These are phyloP conservation scores for Pararge aegeria DNA, from an alignment of 1,140 invertebrate species.

Conservation along the genomic window DNA sequence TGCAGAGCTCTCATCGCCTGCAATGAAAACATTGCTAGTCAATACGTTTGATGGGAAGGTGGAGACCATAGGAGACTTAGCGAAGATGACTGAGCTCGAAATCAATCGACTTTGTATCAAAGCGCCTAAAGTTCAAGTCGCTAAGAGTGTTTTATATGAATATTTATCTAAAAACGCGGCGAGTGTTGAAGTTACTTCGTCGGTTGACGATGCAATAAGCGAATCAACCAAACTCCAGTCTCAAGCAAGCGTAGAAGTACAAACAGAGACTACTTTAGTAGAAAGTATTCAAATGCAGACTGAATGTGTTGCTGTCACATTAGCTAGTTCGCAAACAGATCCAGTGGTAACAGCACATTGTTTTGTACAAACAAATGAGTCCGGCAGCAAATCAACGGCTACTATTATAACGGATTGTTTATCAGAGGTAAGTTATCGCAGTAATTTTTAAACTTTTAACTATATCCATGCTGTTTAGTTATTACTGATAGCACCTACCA, in stretches of 20 bases:
- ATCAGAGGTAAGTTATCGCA: conserved; percentile 42
- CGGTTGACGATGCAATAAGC: conserved; percentile 22
- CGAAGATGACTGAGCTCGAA: conserved; percentile 74
- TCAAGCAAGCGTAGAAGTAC: conserved; percentile 31
- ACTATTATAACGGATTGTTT: conserved; percentile 47
- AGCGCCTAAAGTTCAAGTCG: conserved; percentile 66
- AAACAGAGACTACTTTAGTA: conserved; percentile 30
- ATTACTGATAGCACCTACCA: too few relatives aligned
- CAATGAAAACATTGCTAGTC: conserved; percentile 58
- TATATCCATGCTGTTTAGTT: too few relatives aligned
- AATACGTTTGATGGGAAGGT: conserved; percentile 69
- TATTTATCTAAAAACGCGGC: conserved; percentile 42
- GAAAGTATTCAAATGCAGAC: conserved; percentile 46
- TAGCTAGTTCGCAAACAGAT: conserved; percentile 46
- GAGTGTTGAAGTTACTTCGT: conserved; percentile 23
- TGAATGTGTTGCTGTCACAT: conserved; percentile 18
- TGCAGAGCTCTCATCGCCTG: conserved; percentile 56
- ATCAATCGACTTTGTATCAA: conserved; percentile 75
- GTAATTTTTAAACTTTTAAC: too few relatives aligned
- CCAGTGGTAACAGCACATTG: conserved; percentile 19
- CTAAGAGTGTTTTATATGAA: conserved; percentile 54
- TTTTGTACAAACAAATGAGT: conserved; percentile 50
- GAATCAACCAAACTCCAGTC: conserved; percentile 12
- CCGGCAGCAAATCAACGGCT: conserved; percentile 46
- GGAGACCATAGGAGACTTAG: conserved; percentile 77